Evolutionary conservation across 35 echinoderm and acorn worm genomes (phyloP).

Genomic region (Acanthaster planci): DNA sequence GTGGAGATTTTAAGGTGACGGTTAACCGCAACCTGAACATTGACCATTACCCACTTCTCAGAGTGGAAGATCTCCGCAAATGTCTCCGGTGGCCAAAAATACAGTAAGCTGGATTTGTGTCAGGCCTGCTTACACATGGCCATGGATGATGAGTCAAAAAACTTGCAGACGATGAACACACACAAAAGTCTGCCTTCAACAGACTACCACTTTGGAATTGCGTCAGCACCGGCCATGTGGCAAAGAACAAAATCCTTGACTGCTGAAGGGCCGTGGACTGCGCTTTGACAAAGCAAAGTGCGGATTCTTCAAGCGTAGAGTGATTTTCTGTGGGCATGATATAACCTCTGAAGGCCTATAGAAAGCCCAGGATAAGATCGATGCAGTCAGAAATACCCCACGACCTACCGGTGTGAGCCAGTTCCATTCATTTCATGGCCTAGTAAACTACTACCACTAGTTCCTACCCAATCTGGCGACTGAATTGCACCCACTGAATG

Average conservation of each 20-base stretch:
- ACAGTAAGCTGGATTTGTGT: conserved; percentile 51
- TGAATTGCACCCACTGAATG: conserved; percentile 37
- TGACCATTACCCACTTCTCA: conserved; percentile 58
- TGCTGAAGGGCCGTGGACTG: conserved; percentile 41
- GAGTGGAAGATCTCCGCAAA: conserved; percentile 49
- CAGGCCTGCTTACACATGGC: conserved; percentile 54
- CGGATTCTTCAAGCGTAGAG: conserved; percentile 34
- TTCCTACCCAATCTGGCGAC: conserved; percentile 31
- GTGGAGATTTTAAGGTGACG: conserved; percentile 55
- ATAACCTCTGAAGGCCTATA: conserved; percentile 58
- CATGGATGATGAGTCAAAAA: conserved; percentile 34
- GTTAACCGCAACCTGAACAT: conserved; percentile 36
- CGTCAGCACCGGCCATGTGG: conserved; percentile 59
- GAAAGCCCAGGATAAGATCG: conserved; percentile 30
- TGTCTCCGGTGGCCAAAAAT: conserved; percentile 45
- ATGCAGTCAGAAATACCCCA: conserved; percentile 47
- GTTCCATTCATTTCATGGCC: conserved; percentile 45
- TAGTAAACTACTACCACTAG: conserved; percentile 67
- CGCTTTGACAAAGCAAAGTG: conserved; percentile 52
- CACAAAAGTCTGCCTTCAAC: conserved; percentile 45
- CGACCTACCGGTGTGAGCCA: conserved; percentile 50
- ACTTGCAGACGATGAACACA: conserved; percentile 55
- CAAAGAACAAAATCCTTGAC: conserved; percentile 35
- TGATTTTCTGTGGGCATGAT: conserved; percentile 46
- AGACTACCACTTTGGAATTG: conserved; percentile 47